Evolutionary conservation across 2,888 invertebrate genomes (phyloP), one percentile per base, ranked within the genome.

Genomic region (Frankliniella intonsa): DNA sequence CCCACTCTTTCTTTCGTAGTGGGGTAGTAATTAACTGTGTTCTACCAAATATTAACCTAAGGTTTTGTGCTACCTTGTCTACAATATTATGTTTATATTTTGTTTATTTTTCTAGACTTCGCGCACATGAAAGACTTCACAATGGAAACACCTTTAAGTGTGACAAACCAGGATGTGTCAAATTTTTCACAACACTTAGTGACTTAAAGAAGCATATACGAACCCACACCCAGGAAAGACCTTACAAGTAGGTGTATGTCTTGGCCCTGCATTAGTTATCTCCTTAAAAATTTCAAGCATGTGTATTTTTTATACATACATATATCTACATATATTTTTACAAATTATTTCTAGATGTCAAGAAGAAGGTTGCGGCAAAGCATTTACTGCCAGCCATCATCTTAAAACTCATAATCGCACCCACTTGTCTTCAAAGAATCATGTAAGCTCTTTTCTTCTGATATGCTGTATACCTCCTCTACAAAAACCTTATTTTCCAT

Each of bases 81-180:
- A 25, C 80, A 79, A 14, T 81, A 38, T 80, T 25, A 83, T 83
- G 14, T 25, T 76, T 50, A 17, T 81, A 17, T 55, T 81, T 82
- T 49, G 12, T 50, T 27, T 49, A 80, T 81, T 81, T 83, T 87
- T 88, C 81, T 87, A 92, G 94, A 88, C 90, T 96, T 86, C 92
- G 94, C 88, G 97, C 97, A 82, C 97, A 97, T 88, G 93, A 97
- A 88, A 91, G 97, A 85, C 89, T 98, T 83, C 98, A 98, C 89
- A 97, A 94, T 87, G 98, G 98, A 14, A 93, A 96, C 87, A 97
- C 97, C 11, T 98, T 98, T 88, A 97, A 97, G 89, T 98, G 97
- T 88, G 92, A 93, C 86, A 91, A 93, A 84, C 90, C 91, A 82
- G 94, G 95, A 82, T 98, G 97, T 87, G 90, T 92, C 84, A 97